Evolutionary conservation across 2,888 invertebrate species (phyloP).

Genomic region (Ferrisia virgata): DNA sequence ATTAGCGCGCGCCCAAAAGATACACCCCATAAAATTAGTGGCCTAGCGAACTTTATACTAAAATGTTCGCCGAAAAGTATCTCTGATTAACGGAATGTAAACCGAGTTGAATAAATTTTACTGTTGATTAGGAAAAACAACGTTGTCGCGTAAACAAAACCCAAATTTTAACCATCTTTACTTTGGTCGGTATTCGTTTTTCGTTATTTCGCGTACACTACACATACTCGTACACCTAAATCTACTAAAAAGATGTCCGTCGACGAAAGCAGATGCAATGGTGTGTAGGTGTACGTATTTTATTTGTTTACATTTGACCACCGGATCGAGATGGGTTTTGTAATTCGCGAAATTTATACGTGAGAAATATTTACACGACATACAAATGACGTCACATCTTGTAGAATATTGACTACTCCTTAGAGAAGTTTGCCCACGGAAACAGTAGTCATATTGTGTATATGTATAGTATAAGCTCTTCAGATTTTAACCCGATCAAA

Average conservation of each 20-base stretch:
- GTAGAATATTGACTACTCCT: too few species aligned
- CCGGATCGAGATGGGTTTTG: background rate
- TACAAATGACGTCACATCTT: too few species aligned
- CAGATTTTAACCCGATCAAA: too few species aligned
- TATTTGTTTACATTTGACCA: background rate
- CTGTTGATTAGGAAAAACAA: conserved; percentile 10
- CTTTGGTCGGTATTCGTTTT: background rate
- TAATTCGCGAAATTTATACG: background rate
- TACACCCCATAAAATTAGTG: conserved; percentile 6
- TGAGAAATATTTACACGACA: background rate
- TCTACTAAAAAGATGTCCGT: background rate
- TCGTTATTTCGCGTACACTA: too few species aligned
- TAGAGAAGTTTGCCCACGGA: too few species aligned
- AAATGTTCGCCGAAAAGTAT: conserved; percentile 7
- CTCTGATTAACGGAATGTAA: conserved; percentile 18
- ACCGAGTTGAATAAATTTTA: conserved; percentile 17
- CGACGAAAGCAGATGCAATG: background rate
- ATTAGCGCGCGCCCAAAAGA: conserved; percentile 14
- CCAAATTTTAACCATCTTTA: background rate
- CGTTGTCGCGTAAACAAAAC: conserved; percentile 1
- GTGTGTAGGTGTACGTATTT: background rate
- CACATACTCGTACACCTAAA: too few species aligned
- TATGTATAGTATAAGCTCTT: too few species aligned
- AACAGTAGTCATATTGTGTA: too few species aligned
- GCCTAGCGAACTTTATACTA: background rate